Base-by-base conservation (phyloP, 37 sponge, comb jelly and placozoan genomes). In the Diacarnus erythraeanus region DNA sequence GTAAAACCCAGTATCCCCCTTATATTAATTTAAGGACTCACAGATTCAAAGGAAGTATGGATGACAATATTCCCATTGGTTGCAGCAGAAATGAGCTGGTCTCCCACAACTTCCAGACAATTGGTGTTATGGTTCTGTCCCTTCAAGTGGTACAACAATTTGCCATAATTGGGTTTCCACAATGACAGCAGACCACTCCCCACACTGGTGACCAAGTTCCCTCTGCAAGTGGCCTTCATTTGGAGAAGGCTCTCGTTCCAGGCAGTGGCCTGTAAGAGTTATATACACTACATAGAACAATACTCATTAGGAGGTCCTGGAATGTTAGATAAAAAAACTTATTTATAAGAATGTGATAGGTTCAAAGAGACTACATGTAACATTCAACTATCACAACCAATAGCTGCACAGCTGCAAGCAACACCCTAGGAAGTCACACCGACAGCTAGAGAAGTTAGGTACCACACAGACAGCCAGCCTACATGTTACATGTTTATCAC, bases 91-190 rank as follows among this genome's bases (percentile, higher is more conserved):
- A 92, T 74, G 30, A 92, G 78, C 56, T 88, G 82, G 0, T 92
- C 86, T 21, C 85, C 82, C 42, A 84, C 33, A 31, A 78, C 57
- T 43, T 92, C 93, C 70, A 92, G 61, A 43, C 88, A 88, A 0
- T 42, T 56, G 30, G 78, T 77, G 56, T 41, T 44, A 21, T 61
- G 68, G 0, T 30, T 44, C 57, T 82, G 88, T 33, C 88, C 89
- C 81, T 71, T 84, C 31, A 80, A 59, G 35, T 57, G 76, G 60
- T 77, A 65, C 3, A 92, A 35, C 18, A 72, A 44, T n/a, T 77
- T 76, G 6, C 82, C 86, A 41, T 59, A 25, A 29, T 40, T 66
- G 17, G 86, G 90, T 76, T 66, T 84, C 93, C 93, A 92, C 42
- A 88, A 60, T 0, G 81, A 71, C 26, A 88, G 38, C 20, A 72